Evolutionary conservation across 2,888 invertebrate genomes (phyloP).

Genomic region (Mesorhabditis belari): DNA sequence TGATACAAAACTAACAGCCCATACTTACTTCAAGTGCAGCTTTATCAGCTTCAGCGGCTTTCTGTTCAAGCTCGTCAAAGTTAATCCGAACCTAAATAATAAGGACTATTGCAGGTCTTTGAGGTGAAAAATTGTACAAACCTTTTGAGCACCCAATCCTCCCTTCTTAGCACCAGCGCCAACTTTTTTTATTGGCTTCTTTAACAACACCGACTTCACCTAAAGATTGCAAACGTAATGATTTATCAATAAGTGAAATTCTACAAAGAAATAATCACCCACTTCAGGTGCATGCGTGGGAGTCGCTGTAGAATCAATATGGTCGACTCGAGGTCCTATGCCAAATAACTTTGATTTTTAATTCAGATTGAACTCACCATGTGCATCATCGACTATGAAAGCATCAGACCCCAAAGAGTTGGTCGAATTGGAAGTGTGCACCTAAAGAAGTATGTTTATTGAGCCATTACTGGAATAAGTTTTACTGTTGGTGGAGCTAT

Average conservation of each 20-base stretch:
- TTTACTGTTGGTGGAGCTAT: background rate
- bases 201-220: conserved; percentile 56
- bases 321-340: conserved; percentile 37
- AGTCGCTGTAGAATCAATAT: conserved; percentile 18
- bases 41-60: conserved; percentile 63
- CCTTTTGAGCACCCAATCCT: conserved; percentile 86
- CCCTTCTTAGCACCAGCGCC: conserved; percentile 71
- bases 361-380: conserved; percentile 7
- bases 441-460: background rate
- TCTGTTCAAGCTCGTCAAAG: conserved; percentile 86
- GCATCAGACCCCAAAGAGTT: conserved; percentile 30
- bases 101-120: no score
- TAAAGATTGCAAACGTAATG: no score
- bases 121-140: no score
- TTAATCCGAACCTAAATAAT: conserved; percentile 63
- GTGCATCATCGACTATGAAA: conserved; percentile 18
- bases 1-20: background rate
- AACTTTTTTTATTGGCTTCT: conserved; percentile 59
- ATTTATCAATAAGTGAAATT: background rate
- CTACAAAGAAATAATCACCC: background rate
- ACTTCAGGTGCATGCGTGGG: conserved; percentile 55
- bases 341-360: background rate
- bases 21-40: conserved; percentile 12
- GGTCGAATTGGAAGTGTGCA: conserved; percentile 15
- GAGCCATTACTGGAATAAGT: background rate